A percentile compares a stretch with the other conserved stretches of the same genome.
phyloP scores from a whole-genome alignment of 2,113 vertebrate genomes.

The Ptychochromis oligacanthus region DNA sequence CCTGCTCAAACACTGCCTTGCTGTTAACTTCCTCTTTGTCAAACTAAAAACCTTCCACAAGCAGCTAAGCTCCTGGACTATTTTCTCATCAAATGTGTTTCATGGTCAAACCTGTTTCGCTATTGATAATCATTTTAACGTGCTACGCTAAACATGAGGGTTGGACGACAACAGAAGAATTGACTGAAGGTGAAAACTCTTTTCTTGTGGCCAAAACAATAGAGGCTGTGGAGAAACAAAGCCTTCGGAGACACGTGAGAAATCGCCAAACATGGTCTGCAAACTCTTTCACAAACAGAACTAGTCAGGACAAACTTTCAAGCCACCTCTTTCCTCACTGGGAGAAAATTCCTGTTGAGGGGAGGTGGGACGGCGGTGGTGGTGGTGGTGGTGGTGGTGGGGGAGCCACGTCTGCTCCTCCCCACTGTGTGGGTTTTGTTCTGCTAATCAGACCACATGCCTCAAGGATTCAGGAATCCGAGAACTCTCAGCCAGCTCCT shows the following conservation, averaged over 20 bases:
- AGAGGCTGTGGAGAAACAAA: constrained; percentile 20
- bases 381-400: background rate
- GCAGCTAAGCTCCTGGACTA: constrained; percentile 11
- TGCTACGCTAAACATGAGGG: background rate
- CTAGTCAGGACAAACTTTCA: constrained; percentile 56
- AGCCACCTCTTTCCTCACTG: constrained; percentile 61
- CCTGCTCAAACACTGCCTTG: constrained; percentile 61
- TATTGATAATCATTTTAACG: constrained; percentile 7
- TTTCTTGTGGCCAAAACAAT: constrained; percentile 34
- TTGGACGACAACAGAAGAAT: background rate
- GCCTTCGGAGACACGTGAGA: constrained; percentile 29
- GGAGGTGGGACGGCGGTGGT: constrained; percentile 1
- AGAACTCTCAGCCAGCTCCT: constrained; percentile 73
- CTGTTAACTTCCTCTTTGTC: constrained; percentile 63
- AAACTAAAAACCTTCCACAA: constrained; percentile 31
- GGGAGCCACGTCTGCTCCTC: constrained; percentile 72
- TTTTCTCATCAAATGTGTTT: constrained; percentile 20
- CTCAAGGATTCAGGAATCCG: constrained; percentile 79
- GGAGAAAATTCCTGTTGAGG: constrained; percentile 70
- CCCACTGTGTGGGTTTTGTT: constrained; percentile 80
- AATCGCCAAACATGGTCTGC: constrained; percentile 45
- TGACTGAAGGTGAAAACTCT: background rate
- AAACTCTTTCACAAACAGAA: constrained; percentile 50
- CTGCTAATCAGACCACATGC: constrained; percentile 83
- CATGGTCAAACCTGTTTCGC: constrained; percentile 2